Percentiles rank a stretch among this genome's conserved stretches.
Evolutionary conservation across 2,888 invertebrate genomes (phyloP).

Genomic region (Mycalesis mineus): DNA sequence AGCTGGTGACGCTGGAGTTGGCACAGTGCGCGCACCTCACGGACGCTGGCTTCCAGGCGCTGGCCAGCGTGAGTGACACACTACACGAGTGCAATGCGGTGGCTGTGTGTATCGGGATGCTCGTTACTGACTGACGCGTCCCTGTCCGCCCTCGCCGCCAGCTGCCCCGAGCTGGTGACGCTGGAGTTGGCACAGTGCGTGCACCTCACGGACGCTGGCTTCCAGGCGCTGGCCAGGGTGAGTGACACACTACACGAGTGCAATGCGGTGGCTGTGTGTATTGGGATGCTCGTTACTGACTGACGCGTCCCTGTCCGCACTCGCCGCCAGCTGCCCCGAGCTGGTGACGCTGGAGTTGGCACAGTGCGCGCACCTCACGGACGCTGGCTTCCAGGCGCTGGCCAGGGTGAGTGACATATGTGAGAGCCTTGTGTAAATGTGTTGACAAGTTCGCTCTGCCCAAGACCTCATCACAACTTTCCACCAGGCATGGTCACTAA

Average conservation of each 20-base stretch:
- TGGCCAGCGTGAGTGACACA: no score
- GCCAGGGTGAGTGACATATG: conserved; percentile 65
- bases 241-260: no score
- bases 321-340: conserved; percentile 92
- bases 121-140: conserved; percentile 92
- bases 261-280: conserved; percentile 92
- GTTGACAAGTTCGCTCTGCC: no score
- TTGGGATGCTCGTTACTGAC: conserved; percentile 95
- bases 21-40: not conserved
- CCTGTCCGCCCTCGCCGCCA: conserved; percentile 90
- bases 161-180: conserved; percentile 91
- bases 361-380: conserved; percentile 96
- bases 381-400: conserved; percentile 96
- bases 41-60: not conserved
- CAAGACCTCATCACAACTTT: no score
- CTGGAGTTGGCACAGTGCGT: conserved; percentile 97
- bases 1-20: not conserved
- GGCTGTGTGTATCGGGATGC: conserved; percentile 96
- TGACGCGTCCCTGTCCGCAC: conserved; percentile 89
- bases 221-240: conserved; percentile 95
- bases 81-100: conserved; percentile 88
- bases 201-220: conserved; percentile 96
- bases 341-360: conserved; percentile 96
- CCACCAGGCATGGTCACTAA: no score
- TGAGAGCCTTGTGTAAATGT: no score